Percentiles rank a stretch among this genome's conserved stretches.
Evolutionary conservation across 2,888 invertebrate species (phyloP).

Genomic region (Nymphalis c-album): DNA sequence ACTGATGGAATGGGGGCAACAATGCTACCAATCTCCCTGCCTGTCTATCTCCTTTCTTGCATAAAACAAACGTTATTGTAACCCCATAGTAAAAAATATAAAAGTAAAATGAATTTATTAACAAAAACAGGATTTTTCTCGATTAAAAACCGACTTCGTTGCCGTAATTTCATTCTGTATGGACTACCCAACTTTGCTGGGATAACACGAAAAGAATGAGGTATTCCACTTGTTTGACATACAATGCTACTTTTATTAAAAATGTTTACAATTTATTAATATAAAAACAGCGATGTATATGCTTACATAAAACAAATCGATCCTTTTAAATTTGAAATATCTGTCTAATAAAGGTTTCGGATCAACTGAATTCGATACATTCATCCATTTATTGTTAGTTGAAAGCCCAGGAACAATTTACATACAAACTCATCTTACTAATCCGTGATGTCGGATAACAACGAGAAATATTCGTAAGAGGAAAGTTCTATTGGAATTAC

Average conservation of each 20-base stretch:
- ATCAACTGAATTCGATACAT: constrained; percentile 43
- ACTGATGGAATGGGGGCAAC: too few relatives aligned
- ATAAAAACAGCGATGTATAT: constrained; percentile 9
- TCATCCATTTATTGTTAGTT: constrained; percentile 49
- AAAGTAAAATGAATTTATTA: constrained; percentile 34
- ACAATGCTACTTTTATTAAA: constrained; percentile 15
- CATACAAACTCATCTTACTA: constrained; percentile 54
- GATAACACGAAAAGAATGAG: not conserved
- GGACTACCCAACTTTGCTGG: constrained; percentile 31
- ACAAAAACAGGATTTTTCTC: constrained; percentile 37
- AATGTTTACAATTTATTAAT: not conserved
- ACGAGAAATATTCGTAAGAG: constrained; percentile 47
- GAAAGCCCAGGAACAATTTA: constrained; percentile 52
- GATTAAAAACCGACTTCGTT: constrained; percentile 43
- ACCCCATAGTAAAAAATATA: constrained; percentile 16
- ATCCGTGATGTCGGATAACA: constrained; percentile 46
- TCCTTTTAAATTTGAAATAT: not conserved
- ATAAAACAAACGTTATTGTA: not conserved
- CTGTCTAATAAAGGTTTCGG: constrained; percentile 36
- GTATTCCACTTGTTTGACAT: not conserved
- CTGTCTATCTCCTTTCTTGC: too few relatives aligned
- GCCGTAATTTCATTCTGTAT: constrained; percentile 49
- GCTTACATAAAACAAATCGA: not conserved
- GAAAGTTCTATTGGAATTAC: not conserved
- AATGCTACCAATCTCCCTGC: too few relatives aligned